phyloP scores from a whole-genome alignment of 2,888 invertebrate species.

The Hypolimnas misippus region DNA sequence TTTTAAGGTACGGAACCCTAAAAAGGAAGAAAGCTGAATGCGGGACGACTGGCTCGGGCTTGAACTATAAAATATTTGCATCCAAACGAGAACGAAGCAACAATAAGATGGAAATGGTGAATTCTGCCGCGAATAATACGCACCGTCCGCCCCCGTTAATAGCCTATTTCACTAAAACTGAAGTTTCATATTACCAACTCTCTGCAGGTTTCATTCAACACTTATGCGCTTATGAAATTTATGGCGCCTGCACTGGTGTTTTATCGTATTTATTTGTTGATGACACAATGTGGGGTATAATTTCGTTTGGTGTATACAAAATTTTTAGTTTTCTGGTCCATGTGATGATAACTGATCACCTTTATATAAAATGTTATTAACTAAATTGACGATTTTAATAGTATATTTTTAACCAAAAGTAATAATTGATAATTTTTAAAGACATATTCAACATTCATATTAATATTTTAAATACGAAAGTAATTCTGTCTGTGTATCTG shows the following conservation, averaged over 20 bases:
- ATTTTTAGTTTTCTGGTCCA: too few relatives aligned
- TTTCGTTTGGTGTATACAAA: too few relatives aligned
- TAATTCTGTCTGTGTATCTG: too few relatives aligned
- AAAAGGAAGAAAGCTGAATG: slow-evolving; percentile 48
- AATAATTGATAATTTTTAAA: too few relatives aligned
- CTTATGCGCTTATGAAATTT: slow-evolving; percentile 14
- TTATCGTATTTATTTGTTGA: too few relatives aligned
- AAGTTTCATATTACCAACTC: slow-evolving; percentile 20
- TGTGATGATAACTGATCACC: too few relatives aligned
- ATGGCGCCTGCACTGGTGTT: not conserved
- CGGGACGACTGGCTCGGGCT: slow-evolving; percentile 23
- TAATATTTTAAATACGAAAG: too few relatives aligned
- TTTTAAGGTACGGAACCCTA: too few relatives aligned
- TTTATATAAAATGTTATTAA: not conserved
- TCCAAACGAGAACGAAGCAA: slow-evolving; percentile 71
- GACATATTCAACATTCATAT: too few relatives aligned
- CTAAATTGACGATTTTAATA: too few relatives aligned
- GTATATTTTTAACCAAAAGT: too few relatives aligned
- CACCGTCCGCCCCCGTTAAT: slow-evolving; percentile 30
- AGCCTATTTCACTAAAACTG: slow-evolving; percentile 19
- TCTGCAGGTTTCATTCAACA: slow-evolving; percentile 13
- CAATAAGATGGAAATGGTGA: slow-evolving; percentile 77
- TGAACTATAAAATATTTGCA: slow-evolving; percentile 71
- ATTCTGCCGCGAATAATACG: slow-evolving; percentile 44
- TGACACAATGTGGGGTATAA: too few relatives aligned